Base-by-base conservation (phyloP, 2,888 invertebrate genomes). In the Synanthedon formicaeformis region DNA sequence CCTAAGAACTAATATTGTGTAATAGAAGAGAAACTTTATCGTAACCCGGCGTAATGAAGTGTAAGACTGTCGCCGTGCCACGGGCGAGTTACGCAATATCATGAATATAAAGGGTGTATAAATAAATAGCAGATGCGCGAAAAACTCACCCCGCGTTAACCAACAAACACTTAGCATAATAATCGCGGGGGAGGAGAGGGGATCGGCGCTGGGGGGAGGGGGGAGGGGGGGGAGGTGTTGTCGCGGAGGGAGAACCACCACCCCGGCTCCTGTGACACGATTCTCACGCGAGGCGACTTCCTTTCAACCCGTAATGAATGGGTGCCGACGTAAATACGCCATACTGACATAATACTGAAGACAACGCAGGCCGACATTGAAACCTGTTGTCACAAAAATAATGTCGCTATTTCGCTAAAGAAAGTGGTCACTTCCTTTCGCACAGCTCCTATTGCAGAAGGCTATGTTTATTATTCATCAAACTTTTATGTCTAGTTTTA, bases 121-220 rank as follows among this genome's bases (percentile, higher is more conserved):
- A 87, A 85, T 86, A 87, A 86, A 87, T 86, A 87, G 83, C 86
- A 86, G 87, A 87, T 86, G 87, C 83, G 85, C 85, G 85, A 85
- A 87, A 85, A 85, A 82, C 73, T 82, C 83, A 75, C 82, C 84
- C 84, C 78, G 78, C 71, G 68, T 72, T 76, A 71, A 75, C 78
- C 73, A 75, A 73, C 76, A 78, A 76, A 84, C 83, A 83, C 84
- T 85, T 86, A 81, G 84, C 86, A 85, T 85, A 83, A 86, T 83
- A 86, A 85, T 84, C 77, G 81, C 75, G 78, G 77, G 77, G 73
- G 75, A 62, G 68, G 59, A 51, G 60, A 51, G 51, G 61, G 54
- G 59, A 59, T 59, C 1, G 23, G 23, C 59, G 58, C 55, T 61
- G 63, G 62, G 63, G 66, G 59, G 57, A 61, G 59, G 53, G 5